phyloP scores from a whole-genome alignment of 35 echinoderm and acorn worm species.

The Anneissia japonica region DNA sequence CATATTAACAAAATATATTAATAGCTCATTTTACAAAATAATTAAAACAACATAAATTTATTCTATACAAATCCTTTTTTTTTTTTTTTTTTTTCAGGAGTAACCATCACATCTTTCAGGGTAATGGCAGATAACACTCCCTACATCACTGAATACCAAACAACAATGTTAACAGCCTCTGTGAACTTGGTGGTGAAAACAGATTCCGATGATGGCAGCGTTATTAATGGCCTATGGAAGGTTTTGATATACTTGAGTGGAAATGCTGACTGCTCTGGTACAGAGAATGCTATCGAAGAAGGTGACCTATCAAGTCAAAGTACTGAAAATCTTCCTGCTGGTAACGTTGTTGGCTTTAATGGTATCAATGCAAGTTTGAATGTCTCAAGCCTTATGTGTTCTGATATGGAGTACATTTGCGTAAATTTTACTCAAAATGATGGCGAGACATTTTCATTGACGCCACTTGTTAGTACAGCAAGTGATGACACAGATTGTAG shows the following conservation, averaged over 20 bases:
- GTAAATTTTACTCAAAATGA: background rate
- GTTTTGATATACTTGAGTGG: too few relatives aligned
- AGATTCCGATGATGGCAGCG: background rate
- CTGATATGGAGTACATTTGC: background rate
- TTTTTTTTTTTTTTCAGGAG: too few relatives aligned
- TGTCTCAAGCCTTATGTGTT: background rate
- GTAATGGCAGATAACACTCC: background rate
- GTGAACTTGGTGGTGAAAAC: background rate
- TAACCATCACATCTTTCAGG: background rate
- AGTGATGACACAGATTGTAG: background rate
- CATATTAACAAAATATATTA: too few relatives aligned
- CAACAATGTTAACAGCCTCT: background rate
- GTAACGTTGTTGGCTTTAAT: background rate
- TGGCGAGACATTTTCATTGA: background rate
- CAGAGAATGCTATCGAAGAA: background rate
- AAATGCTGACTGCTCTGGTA: background rate
- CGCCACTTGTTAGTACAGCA: background rate
- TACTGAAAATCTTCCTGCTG: background rate
- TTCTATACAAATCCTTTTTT: too few relatives aligned
- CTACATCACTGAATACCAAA: background rate
- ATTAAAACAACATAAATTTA: too few relatives aligned
- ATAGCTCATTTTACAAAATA: too few relatives aligned
- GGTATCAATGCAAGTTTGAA: background rate
- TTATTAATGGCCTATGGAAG: background rate
- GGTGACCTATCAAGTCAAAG: background rate